Base-by-base conservation (phyloP, 2,113 vertebrate species). In the Pagrus major region DNA sequence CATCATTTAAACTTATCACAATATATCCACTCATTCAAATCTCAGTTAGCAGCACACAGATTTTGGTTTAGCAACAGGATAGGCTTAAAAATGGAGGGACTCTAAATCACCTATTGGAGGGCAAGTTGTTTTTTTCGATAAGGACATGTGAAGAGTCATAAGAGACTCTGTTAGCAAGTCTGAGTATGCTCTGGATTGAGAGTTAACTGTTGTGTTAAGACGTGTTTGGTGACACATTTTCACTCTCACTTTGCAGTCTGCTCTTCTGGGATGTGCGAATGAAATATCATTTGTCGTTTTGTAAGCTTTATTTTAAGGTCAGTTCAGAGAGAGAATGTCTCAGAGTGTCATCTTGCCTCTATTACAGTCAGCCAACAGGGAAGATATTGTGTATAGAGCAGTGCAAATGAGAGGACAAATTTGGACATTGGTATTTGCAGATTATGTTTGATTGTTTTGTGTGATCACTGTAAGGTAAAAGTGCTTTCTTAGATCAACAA, bases 201-300 rank as follows among this genome's bases (percentile, higher is more conserved):
- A 46, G 29, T 52, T 52, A 6, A 23, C 35, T 46, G n/a, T 39
- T 41, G 29, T 70, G n/a, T 41, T 23, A 6, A 9, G 33, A 41
- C 33, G 59, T 59, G 25, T 59, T 29, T 1, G 72, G 3, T 52
- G 47, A 23, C 6, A 68, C 42, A 16, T 37, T 59, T 55, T 52
- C 33, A 55, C 33, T 55, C 56, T 79, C 7, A 72, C 27, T 46
- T 33, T 44, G 60, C 20, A 29, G 29, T 67, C 37, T 72, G 23
- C 42, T 64, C 23, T 37, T 70, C 31, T 70, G 27, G 49, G 23
- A 71, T 54, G n/a, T 58, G 21, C 9, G 70, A 65, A 61, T 47
- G 1, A 52, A 70, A 56, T 27, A 84, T 9, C 3, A 58, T 2
- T 9, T 33, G 16, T 46, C 3, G n/a, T 18, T 23, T 78, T 61